Evolutionary conservation across 2,113 vertebrate species (phyloP), one percentile per base, ranked within the genome.

Genomic region (Xenopus laevis): DNA sequence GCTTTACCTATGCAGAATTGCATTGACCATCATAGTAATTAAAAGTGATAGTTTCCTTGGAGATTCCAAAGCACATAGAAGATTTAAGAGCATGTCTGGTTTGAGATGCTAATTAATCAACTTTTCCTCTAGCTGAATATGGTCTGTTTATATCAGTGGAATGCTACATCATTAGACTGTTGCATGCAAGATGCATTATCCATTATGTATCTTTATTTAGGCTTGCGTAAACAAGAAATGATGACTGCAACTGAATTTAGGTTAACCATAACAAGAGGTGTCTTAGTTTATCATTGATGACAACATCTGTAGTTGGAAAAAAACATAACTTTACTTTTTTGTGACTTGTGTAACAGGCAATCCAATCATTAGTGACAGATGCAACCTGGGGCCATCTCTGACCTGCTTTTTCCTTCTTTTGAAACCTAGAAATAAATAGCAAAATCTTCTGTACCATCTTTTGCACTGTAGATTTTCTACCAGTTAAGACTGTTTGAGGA

Each of bases 341-440:
- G 33, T 58, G 71, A 58, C 62, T 65, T 59, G 40, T 65, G 13
- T 65, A 45, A 65, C 47, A 57, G 61, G 52, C 63, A 65, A 33
- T 15, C 60, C 71, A 66, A 73, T 73, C 33, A 73, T 45, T 65
- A 58, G 33, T 73, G 71, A 66, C 71, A 66, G 44, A 45, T 45
- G 21, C 9, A 55, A 73, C 71, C 62, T 66, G 20, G 53, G 61
- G 71, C 71, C 44, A 73, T 66, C 8, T n/a, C 63, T 73, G 71
- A 73, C 71, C 71, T 73, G 71, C 71, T 73, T 73, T 65, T 66
- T 66, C 50, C 62, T 57, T 65, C 33, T 17, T 73, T 45, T 65
- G 50, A 65, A 73, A 40, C 33, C 33, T 59, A 73, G 71, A 73
- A 65, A 57, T 73, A 66, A 65, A 73, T 55, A 73, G 30, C 63